Base-by-base conservation (phyloP, 2,113 vertebrate genomes). In the Sminthopsis crassicaudata region DNA sequence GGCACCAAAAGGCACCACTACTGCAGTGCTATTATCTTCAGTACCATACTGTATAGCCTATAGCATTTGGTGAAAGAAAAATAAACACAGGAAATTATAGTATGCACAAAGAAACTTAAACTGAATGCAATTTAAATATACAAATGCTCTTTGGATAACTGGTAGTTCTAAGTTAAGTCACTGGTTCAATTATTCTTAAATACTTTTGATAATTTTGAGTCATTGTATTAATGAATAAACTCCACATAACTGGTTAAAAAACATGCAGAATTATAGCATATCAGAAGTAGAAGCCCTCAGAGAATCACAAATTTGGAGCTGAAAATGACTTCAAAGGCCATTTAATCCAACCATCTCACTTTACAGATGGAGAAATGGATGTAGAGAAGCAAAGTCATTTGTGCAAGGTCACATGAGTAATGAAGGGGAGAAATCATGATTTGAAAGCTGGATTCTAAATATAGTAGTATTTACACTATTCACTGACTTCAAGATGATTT, bases 1-100 rank as follows among this genome's bases (percentile, higher is more conserved):
- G 0, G 99, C 99, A 52, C 99, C 99, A 46, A 99, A 99, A 0
- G 99, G 99, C 91, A 99, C 99, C 27, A 99, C 99, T 0, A 99
- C 98, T 30, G 99, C 97, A 0, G 99, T 99, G 98, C 99, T 99
- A 98, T 99, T 99, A 98, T 99, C 99, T 97, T 99, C 99, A 0
- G 99, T 98, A 30, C 99, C 99, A 0, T 99, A 99, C 26, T 99
- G 99, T 6, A 99, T 98, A 8, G 99, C 99, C 99, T 99, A 93
- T 2, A 84, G 90, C n/a, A 26, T 90, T 53, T 16, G 92, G 26
- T 46, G 89, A 46, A 92, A 53, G 76, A 96, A 90, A 97, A 97
- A 96, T 57, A 91, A 94, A 92, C 0, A 24, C 0, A 42, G 26
- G 42, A 52, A 60, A 93, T 96, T 27, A 95, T 26, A 90, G 30